These are phyloP conservation scores for Chrysina gloriosa DNA, from an alignment of 2,888 invertebrate species.

Conservation along the genomic window DNA sequence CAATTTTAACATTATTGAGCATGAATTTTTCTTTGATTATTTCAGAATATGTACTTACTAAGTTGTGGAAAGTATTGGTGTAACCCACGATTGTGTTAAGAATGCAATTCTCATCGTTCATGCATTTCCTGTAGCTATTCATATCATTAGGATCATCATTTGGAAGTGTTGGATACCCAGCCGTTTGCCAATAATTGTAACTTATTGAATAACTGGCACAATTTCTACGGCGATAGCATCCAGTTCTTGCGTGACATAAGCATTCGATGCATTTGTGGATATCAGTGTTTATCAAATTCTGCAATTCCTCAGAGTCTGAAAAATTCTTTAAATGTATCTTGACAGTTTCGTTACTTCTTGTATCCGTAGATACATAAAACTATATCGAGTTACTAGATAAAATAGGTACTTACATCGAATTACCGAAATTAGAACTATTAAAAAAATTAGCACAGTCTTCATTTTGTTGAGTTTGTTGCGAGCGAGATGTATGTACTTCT, in stretches of 20 bases:
- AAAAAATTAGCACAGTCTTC: too few relatives aligned
- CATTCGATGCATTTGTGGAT: conserved; percentile 28
- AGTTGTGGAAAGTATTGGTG: conserved; percentile 14
- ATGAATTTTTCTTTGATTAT: too few relatives aligned
- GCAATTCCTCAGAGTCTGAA: conserved; percentile 24
- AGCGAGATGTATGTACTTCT: too few relatives aligned
- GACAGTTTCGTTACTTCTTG: too few relatives aligned
- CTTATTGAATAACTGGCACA: conserved; percentile 39
- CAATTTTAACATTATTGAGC: too few relatives aligned
- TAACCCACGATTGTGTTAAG: conserved; percentile 31
- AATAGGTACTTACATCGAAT: too few relatives aligned
- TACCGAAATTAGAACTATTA: too few relatives aligned
- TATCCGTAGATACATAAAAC: too few relatives aligned
- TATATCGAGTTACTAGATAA: too few relatives aligned
- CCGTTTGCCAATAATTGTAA: conserved; percentile 23
- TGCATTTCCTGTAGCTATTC: conserved; percentile 8
- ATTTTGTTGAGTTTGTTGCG: too few relatives aligned
- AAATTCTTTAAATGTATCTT: too few relatives aligned
- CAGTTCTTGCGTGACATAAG: conserved; percentile 37
- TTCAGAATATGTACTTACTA: conserved; percentile 28
- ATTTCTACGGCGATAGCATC: conserved; percentile 30
- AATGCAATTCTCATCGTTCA: conserved; percentile 37
- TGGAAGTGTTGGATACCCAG: conserved; percentile 29
- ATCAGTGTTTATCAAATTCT: conserved; percentile 19
- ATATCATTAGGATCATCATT: conserved; percentile 1